Evolutionary conservation across 2,113 vertebrate species (phyloP), one percentile per base, ranked within the genome.

Genomic region (Plotosus lineatus): DNA sequence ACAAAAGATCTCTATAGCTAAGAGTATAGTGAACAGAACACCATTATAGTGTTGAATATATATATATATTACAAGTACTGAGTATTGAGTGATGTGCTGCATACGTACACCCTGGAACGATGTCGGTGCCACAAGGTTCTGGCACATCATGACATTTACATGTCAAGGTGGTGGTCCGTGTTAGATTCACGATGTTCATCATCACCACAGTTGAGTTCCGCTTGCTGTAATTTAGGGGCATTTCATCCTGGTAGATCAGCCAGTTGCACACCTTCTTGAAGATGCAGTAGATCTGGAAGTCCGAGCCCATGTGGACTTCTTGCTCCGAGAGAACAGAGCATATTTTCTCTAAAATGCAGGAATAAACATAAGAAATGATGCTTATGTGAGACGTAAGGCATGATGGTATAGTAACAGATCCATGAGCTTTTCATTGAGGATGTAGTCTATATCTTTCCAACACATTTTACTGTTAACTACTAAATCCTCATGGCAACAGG

Each of bases 41-140:
- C 4, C 6, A 50, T 28, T 3, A 50, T 10, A 46, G 14, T 69
- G 14, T 3, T 6, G 21, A 17, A 50, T 72, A 28, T 9, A 31
- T 36, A 23, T 31, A 11, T 14, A 28, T 31, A 36, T 79, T 63
- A 56, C 2, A 42, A 65, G 23, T 73, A 21, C 76, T 17, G 33
- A 9, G 77, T 71, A 28, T 9, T 71, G 17, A 36, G 40, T 58
- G 6, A n/a, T 38, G 48, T 14, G 23, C 23, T 48, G 31, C 33
- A 33, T 76, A 91, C 92, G 88, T 89, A 94, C 93, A 91, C 79
- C 92, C 93, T 38, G 86, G 73, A 7, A 33, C 42, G 72, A 94
- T 87, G 86, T 94, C 93, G 0, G 90, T 51, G 79, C 93, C 93
- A 81, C 93, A 94, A n/a, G 88, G 78, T 17, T 91, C 89, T 23